Evolutionary conservation across 92 coral and sea anemone genomes (phyloP), one percentile per base, ranked within the genome.

Genomic region (Metridium senile): DNA sequence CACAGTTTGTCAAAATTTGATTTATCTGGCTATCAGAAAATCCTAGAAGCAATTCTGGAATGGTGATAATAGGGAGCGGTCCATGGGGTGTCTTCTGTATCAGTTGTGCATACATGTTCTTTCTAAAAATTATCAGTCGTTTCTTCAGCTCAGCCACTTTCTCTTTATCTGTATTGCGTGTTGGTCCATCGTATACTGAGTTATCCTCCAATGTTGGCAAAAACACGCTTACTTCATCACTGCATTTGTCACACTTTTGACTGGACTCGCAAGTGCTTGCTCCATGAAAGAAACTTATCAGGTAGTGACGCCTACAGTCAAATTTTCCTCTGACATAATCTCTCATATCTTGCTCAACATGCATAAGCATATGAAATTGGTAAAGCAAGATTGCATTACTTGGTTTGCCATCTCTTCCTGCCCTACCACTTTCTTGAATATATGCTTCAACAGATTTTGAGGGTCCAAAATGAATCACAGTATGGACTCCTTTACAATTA

Each of bases 341-440:
- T 63, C 76, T 68, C 83, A 68, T 76, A 62, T 83, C 87, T 57
- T 82, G 54, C 1, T 67, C 86, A 74, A 74, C 81, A 67, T 66
- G 75, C 21, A 75, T 31, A 13, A 59, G 33, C 72, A 80, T 71
- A 17, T 71, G 0, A 26, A 66, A 23, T 58, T 80, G 57, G 47
- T 71, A 80, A 11, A 80, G 57, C 25, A 80, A 49, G 7, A 78
- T 20, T 22, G 66, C 65, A 3, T 64, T 72, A 65, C 85, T 81
- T 23, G 74, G 78, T n/a, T 19, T n/a, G 22, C 80, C 80, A 73
- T 73, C 80, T 61, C 80, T 73, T 1, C 80, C 85, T 28, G 80
- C 85, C 62, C 80, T 35, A 8, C 67, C 78, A 17, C 34, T 62
- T n/a, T n/a, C n/a, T n/a, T n/a, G n/a, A n/a, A n/a, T n/a, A 22